Base-by-base conservation (phyloP, 1,140 invertebrate genomes). In the Cylas formicarius region DNA sequence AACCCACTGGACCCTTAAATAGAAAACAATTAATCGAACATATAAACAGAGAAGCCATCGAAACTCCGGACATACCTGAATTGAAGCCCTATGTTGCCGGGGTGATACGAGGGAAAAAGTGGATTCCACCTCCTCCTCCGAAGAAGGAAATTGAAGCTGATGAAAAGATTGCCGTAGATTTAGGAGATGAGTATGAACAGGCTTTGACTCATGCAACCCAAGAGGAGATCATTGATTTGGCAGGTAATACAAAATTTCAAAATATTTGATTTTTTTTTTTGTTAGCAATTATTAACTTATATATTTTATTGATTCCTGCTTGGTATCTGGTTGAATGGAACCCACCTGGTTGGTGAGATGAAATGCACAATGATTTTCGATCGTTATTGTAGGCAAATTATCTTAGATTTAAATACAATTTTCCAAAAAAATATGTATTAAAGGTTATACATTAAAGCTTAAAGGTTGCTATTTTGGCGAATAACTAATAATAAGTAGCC, bases 251-350 rank as follows among this genome's bases (percentile, higher is more conserved):
- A 46, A 48, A 28, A 21, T 18, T 9, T 13, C 23, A 21, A n/a
- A 14, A 9, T 29, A n/a, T 17, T 21, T 36, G 8, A 9, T 8
- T 19, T 4, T 19, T 34, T 44, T 47, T 28, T 53, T 54, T 70
- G 74, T 17, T 69, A 93, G 94, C 93, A 72, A 96, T 97, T 69
- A 76, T 98, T 48, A 96, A 96, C 58, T 96, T 99, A 74, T 95
- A 98, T 71, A 97, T 94, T 35, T 97, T 99, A 89, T 88, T 99
- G 82, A 99, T 97, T 71, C 96, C 99, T 75, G 93, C 96, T 66
- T 95, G 99, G 70, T 99, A 97, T 70, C 92, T 68, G 93, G 34
- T 66, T 90, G 42, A 93, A 93, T 71, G 92, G 91, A 69, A 86
- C 86, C 13, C 86, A 91, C 65, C 85, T 84, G 0, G 75, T 89